These are phyloP conservation scores for Phoenicopterus ruber DNA, from an alignment of 2,113 vertebrate species.

Conservation along the genomic window DNA sequence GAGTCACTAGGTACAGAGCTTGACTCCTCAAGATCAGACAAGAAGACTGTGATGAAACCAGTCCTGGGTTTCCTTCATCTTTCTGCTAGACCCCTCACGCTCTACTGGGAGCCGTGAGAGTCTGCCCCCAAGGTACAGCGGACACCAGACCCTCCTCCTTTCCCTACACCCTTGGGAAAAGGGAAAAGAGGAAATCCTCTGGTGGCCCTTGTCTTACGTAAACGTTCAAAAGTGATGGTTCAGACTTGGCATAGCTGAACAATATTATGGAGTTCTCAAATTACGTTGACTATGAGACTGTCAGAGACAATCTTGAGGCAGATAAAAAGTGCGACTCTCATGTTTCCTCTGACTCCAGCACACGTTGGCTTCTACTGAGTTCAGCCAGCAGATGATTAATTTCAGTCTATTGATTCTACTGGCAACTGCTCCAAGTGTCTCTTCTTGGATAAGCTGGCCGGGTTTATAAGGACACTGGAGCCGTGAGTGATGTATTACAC, in stretches of 20 bases:
- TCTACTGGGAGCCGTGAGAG: fast-evolving
- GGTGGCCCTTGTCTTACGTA: background rate
- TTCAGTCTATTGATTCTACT: constrained; percentile 9
- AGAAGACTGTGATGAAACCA: background rate
- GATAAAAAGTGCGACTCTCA: background rate
- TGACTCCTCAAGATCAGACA: constrained; percentile 30
- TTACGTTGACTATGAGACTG: background rate
- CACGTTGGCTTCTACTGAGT: background rate
- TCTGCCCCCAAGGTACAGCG: background rate
- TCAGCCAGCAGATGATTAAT: constrained; percentile 27
- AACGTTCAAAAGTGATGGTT: background rate
- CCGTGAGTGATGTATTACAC: background rate
- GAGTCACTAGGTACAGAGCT: constrained; percentile 42
- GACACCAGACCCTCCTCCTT: background rate
- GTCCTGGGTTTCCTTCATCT: background rate
- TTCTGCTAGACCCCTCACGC: background rate
- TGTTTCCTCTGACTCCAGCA: background rate
- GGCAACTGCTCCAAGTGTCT: background rate
- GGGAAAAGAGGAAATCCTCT: background rate
- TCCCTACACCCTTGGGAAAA: background rate
- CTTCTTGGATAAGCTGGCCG: background rate
- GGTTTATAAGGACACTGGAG: background rate
- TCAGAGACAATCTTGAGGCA: background rate
- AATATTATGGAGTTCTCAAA: background rate
- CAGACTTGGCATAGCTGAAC: background rate